phyloP scores from a whole-genome alignment of 2,888 invertebrate genomes.

The Caenorhabditis doughertyi region DNA sequence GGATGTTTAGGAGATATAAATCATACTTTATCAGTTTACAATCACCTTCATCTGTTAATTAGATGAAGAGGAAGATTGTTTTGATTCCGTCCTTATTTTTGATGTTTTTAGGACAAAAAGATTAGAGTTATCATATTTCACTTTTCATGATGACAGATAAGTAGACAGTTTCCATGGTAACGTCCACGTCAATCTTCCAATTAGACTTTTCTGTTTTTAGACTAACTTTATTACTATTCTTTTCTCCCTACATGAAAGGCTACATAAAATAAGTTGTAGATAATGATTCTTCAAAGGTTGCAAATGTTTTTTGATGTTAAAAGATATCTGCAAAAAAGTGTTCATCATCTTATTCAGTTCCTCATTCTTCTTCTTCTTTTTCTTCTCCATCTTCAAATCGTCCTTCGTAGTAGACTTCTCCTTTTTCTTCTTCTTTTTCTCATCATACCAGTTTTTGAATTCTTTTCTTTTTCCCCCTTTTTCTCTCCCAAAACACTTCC shows the following conservation, averaged over 20 bases:
- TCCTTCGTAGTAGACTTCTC: conserved; percentile 14
- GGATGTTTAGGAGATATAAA: conserved; percentile 17
- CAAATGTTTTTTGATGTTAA: conserved; percentile 16
- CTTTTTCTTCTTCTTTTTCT: conserved; percentile 9
- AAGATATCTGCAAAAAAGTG: not conserved
- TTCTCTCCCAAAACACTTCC: conserved; percentile 28
- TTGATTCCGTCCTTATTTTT: too few relatives aligned
- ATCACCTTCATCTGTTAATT: conserved; percentile 10
- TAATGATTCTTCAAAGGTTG: conserved; percentile 1
- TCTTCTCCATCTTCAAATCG: too few relatives aligned
- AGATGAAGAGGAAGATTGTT: too few relatives aligned
- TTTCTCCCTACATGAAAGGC: too few relatives aligned
- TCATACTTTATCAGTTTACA: conserved; percentile 21
- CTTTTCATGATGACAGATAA: too few relatives aligned
- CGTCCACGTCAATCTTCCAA: too few relatives aligned
- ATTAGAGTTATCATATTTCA: too few relatives aligned
- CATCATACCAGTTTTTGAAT: conserved; percentile 32
- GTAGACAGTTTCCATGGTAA: too few relatives aligned
- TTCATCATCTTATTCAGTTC: not conserved
- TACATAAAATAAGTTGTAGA: too few relatives aligned
- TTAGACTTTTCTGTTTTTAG: too few relatives aligned
- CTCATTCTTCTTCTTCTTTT: not conserved
- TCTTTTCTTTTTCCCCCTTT: not conserved
- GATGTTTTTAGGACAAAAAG: too few relatives aligned
- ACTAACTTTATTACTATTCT: too few relatives aligned